Evolutionary conservation across 2,113 vertebrate genomes (phyloP), one percentile per base, ranked within the genome.

Genomic region (Morone chrysops): DNA sequence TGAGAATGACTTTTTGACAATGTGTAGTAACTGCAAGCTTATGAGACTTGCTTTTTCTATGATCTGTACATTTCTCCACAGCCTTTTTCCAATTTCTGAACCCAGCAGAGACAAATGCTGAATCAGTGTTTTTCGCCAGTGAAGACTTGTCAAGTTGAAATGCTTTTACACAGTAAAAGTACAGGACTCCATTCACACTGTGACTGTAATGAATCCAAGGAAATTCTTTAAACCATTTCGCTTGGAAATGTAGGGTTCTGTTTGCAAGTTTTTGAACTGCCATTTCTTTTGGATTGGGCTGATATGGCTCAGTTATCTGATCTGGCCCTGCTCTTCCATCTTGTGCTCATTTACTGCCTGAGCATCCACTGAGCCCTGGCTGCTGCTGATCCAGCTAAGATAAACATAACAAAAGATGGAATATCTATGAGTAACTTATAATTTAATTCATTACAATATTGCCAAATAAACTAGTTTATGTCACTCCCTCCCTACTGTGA

Each of bases 141-240:
- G 54, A 56, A 11, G 54, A 56, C 54, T 56, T n/a, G 20, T 22
- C n/a, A n/a, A n/a, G n/a, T n/a, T n/a, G n/a, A 56, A 56, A 56
- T 56, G 54, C 54, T 56, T 56, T 56, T 56, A 11, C n/a, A 56
- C 54, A 56, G n/a, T 56, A 25, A 56, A 56, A 56, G n/a, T n/a
- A 56, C 20, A 56, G 20, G 54, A 56, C 54, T 56, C n/a, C 54
- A n/a, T 56, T 25, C n/a, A 56, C 54, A 56, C 54, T 10, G n/a
- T 54, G 53, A 20, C 53, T 54, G 53, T n/a, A 54, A 54, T 54
- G 53, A 54, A 54, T n/a, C 53, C 53, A 54, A 18, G 53, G 53
- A 18, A 54, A 54, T 54, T 54, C 53, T 53, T 54, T n/a, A n/a
- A 54, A 41, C 40, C 40, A 41, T 41, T 41, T 41, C 40, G 5